Evolutionary conservation across 2,888 invertebrate species (phyloP).

Genomic region (Melitaea athalia): DNA sequence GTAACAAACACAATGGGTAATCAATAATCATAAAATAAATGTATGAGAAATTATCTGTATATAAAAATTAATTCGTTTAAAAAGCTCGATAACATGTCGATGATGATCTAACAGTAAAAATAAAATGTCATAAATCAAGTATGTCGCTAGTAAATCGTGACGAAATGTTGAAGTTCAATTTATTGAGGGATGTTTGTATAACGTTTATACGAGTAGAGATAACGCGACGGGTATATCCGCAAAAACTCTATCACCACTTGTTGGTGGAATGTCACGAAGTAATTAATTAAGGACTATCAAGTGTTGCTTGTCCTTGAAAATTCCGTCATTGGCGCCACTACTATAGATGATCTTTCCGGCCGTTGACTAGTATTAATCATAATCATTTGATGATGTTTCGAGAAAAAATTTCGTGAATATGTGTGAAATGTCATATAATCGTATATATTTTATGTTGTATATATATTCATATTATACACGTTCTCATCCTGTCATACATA

Average conservation of each 20-base stretch:
- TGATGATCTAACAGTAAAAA: constrained; percentile 14
- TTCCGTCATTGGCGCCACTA: constrained; percentile 42
- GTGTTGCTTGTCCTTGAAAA: constrained; percentile 61
- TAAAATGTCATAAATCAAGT: constrained; percentile 43
- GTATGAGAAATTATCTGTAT: too few species aligned
- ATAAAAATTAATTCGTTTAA: not conserved
- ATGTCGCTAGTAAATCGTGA: constrained; percentile 41
- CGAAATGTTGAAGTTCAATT: constrained; percentile 48
- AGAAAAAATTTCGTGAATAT: not conserved
- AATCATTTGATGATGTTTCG: constrained; percentile 2
- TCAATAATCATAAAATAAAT: too few species aligned
- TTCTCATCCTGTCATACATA: too few species aligned
- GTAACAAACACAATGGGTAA: too few species aligned
- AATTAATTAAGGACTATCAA: constrained; percentile 72
- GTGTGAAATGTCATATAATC: not conserved
- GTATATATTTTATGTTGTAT: not conserved
- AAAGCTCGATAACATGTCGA: not conserved
- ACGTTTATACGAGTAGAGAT: constrained; percentile 44
- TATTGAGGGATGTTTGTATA: constrained; percentile 48
- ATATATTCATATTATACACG: too few species aligned
- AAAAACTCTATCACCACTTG: constrained; percentile 52
- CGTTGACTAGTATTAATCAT: constrained; percentile 18
- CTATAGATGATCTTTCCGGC: constrained; percentile 27
- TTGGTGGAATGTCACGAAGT: constrained; percentile 57
- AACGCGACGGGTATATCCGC: constrained; percentile 40